A percentile compares a stretch with the other conserved stretches of the same genome.
phyloP scores from a whole-genome alignment of 2,113 vertebrate genomes.

The Chrysemys picta region DNA sequence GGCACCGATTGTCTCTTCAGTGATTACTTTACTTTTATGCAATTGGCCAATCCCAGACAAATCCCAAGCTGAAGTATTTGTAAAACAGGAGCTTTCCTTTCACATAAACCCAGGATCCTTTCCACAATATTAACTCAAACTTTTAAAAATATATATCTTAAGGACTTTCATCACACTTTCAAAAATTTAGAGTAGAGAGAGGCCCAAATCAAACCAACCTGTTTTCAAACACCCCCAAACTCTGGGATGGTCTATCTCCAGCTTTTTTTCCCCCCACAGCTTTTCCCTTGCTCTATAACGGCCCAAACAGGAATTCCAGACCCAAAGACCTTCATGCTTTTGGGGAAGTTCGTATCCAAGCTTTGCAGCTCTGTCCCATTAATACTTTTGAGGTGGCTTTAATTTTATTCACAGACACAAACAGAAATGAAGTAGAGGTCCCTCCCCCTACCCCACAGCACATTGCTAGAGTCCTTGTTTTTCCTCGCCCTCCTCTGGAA shows the following conservation, averaged over 20 bases:
- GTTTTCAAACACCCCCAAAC: not conserved
- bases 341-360: not conserved
- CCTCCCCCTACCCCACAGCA: not conserved
- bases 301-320: not conserved
- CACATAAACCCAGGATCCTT: not conserved
- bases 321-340: not conserved
- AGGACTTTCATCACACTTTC: not conserved
- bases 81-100: not conserved
- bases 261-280: not conserved
- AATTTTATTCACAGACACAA: not conserved
- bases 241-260: not conserved
- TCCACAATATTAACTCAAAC: not conserved
- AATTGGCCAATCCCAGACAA: not conserved
- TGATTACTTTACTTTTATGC: constrained; percentile 15
- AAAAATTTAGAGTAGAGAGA: not conserved
- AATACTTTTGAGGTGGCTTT: not conserved
- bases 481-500: not conserved
- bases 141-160: not conserved
- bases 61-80: not conserved
- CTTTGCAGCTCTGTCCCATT: not conserved
- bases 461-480: not conserved
- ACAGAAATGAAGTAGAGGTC: not conserved
- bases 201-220: not conserved
- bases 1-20: not conserved
- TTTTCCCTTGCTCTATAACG: not conserved